phyloP scores from a whole-genome alignment of 2,888 invertebrate genomes.

The Limnephilus lunatus region DNA sequence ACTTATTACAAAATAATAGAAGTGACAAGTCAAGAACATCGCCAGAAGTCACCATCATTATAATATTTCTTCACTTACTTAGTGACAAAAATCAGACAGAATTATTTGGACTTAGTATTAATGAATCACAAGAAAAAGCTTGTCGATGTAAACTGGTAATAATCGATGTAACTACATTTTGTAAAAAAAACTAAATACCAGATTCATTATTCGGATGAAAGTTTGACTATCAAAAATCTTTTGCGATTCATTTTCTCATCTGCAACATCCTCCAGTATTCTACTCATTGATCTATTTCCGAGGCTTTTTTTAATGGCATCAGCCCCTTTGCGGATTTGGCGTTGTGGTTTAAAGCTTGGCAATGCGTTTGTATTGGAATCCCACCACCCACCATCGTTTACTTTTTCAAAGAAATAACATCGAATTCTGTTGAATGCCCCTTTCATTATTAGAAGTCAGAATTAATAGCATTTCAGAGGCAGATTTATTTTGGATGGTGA shows the following conservation, averaged over 20 bases:
- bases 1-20: too few species aligned
- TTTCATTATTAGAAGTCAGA: background rate
- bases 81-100: too few species aligned
- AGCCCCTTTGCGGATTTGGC: background rate
- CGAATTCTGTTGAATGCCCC: too few species aligned
- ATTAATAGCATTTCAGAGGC: background rate
- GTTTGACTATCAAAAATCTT: background rate
- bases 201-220: background rate
- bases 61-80: too few species aligned
- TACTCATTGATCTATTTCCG: background rate
- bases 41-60: too few species aligned
- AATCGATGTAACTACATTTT: background rate
- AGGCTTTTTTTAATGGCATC: background rate
- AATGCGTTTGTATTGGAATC: background rate
- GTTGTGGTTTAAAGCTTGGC: too few species aligned
- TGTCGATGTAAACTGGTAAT: too few species aligned
- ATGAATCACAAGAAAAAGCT: too few species aligned
- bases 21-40: too few species aligned
- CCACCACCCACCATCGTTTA: background rate
- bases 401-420: background rate
- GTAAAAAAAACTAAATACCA: background rate
- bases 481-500: background rate
- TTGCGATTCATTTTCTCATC: background rate
- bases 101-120: too few species aligned
- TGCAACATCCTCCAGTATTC: background rate